Conservation (phyloP, 2,888 invertebrate species). For the Graphium colonna region DNA sequence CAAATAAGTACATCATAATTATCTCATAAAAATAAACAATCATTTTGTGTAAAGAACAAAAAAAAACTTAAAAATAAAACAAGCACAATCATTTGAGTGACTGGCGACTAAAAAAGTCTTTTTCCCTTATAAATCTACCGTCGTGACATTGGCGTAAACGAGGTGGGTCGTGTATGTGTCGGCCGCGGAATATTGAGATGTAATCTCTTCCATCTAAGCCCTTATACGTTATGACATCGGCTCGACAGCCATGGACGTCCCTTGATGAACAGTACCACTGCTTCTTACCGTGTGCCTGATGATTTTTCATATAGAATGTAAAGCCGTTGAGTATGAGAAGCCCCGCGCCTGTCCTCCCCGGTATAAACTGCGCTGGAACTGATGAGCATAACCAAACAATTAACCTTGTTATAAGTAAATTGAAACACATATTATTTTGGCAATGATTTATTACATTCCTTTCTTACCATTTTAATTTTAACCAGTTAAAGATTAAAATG, state of each 20-base stretch:
- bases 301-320: conserved; percentile 75
- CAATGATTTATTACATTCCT: conserved; percentile 24
- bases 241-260: conserved; percentile 68
- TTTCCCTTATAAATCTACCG: conserved; percentile 70
- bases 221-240: conserved; percentile 71
- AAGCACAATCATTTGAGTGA: conserved; percentile 38
- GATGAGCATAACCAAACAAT: conserved; percentile 41
- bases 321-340: conserved; percentile 68
- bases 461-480: conserved; percentile 15
- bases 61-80: conserved; percentile 35
- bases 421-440: conserved; percentile 39
- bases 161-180: conserved; percentile 67
- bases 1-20: conserved; percentile 50
- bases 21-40: conserved; percentile 33
- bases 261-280: conserved; percentile 75
- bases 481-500: conserved; percentile 8
- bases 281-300: conserved; percentile 72
- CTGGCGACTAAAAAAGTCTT: conserved; percentile 47
- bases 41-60: conserved; percentile 29
- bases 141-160: conserved; percentile 67
- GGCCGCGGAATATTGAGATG: conserved; percentile 69
- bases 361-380: conserved; percentile 73
- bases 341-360: conserved; percentile 68
- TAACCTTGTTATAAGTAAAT: conserved; percentile 24
- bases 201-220: conserved; percentile 66